A percentile compares a stretch with the other conserved stretches of the same genome.
Conservation (phyloP, 2,113 vertebrate species). For the Leucosticte australis region DNA sequence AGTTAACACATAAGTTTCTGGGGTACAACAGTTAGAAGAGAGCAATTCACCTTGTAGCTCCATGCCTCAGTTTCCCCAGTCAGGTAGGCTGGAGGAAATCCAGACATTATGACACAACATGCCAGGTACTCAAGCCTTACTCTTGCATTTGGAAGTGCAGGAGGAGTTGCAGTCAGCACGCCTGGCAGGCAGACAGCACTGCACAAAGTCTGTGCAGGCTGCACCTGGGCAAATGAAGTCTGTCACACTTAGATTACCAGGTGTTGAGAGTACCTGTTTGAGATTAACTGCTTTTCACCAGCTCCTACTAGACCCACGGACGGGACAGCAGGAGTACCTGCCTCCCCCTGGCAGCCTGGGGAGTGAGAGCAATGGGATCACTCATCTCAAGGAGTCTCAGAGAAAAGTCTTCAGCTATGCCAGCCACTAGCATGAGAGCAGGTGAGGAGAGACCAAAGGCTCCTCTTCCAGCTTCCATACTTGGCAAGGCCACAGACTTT, state of each 20-base stretch:
- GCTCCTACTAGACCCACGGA: not conserved
- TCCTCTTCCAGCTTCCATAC: not conserved
- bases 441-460: not conserved
- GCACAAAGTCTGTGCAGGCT: not conserved
- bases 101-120: not conserved
- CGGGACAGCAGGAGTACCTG: not conserved
- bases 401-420: not conserved
- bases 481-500: not conserved
- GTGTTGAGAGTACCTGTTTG: not conserved
- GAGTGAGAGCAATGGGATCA: accelerated
- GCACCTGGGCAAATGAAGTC: accelerated
- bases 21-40: not conserved
- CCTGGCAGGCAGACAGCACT: accelerated
- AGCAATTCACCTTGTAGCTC: not conserved
- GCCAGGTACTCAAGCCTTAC: not conserved
- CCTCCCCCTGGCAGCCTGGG: not conserved
- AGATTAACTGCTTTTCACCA: not conserved
- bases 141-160: not conserved
- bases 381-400: not conserved
- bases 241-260: not conserved
- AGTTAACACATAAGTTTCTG: not conserved
- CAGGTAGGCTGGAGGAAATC: not conserved
- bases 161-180: not conserved
- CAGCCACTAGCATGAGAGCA: not conserved
- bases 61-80: not conserved